phyloP scores from a whole-genome alignment of 2,113 vertebrate genomes.

The Pycnonotus jocosus region DNA sequence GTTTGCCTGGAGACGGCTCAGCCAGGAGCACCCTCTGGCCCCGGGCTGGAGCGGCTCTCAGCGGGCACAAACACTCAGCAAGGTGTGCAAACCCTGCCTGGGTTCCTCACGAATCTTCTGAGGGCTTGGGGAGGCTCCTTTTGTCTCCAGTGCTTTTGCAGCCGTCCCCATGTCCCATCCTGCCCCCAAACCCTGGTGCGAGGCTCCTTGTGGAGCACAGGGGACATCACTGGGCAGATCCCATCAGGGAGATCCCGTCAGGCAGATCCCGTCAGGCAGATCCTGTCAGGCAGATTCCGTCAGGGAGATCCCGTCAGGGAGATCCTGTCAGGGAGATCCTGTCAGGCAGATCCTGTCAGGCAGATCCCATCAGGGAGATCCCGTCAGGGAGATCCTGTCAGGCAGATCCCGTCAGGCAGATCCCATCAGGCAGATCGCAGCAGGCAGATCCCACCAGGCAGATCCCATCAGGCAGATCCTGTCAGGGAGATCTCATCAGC shows the following conservation, averaged over 20 bases:
- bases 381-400: too few relatives aligned
- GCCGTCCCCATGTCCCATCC: fast-evolving
- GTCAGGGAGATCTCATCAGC: not conserved
- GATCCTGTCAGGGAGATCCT: not conserved
- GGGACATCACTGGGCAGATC: fast-evolving
- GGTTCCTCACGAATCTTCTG: fast-evolving
- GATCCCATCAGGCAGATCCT: too few relatives aligned
- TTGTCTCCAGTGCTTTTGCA: fast-evolving
- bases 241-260: too few relatives aligned
- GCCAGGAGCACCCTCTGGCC: not conserved
- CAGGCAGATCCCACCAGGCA: too few relatives aligned
- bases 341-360: fast-evolving
- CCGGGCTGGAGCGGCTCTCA: not conserved
- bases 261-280: fast-evolving
- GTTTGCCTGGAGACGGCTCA: not conserved
- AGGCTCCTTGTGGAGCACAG: fast-evolving
- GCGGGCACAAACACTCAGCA: fast-evolving
- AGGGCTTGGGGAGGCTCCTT: not conserved
- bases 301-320: fast-evolving
- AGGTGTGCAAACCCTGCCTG: fast-evolving
- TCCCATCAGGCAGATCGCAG: too few relatives aligned
- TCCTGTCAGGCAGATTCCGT: too few relatives aligned
- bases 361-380: not conserved
- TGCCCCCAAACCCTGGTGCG: fast-evolving
- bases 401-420: too few relatives aligned